Evolutionary conservation across 2,888 invertebrate species (phyloP).

Genomic region (Drosophila nr. perissopoda): DNA sequence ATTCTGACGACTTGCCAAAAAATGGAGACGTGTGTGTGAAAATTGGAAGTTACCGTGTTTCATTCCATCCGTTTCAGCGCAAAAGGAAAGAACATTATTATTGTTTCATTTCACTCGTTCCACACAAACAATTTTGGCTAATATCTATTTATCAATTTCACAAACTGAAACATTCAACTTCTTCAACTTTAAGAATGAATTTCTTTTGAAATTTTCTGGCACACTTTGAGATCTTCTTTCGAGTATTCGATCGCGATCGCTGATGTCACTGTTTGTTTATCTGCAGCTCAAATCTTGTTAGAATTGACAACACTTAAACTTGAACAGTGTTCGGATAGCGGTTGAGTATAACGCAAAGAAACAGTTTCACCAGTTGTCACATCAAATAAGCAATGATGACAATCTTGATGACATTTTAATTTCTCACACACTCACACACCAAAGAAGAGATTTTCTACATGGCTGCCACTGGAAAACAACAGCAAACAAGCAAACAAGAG

Average conservation of each 20-base stretch:
- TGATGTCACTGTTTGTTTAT: constrained; percentile 70
- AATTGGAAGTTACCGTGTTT: background rate
- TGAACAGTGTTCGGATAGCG: constrained; percentile 54
- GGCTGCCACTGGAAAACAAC: constrained; percentile 53
- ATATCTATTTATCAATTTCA: background rate
- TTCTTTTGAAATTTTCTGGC: constrained; percentile 15
- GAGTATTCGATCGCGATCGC: constrained; percentile 42
- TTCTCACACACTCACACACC: constrained; percentile 58
- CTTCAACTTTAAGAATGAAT: too few species aligned
- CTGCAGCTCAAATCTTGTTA: constrained; percentile 78
- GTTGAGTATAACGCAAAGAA: constrained; percentile 26
- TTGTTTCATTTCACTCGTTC: background rate
- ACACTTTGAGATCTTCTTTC: constrained; percentile 27
- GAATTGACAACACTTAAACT: constrained; percentile 81
- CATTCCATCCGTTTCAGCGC: background rate
- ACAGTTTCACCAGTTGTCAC: constrained; percentile 70
- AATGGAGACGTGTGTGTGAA: constrained; percentile 29
- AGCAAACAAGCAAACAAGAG: constrained; percentile 55
- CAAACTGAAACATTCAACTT: background rate
- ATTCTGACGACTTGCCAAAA: constrained; percentile 28
- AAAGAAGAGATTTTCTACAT: constrained; percentile 76
- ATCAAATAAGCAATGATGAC: constrained; percentile 73
- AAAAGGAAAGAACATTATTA: background rate
- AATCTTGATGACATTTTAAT: constrained; percentile 84
- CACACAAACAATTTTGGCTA: background rate